Base-by-base conservation (phyloP, 2,888 invertebrate genomes). In the Netelia virgata region DNA sequence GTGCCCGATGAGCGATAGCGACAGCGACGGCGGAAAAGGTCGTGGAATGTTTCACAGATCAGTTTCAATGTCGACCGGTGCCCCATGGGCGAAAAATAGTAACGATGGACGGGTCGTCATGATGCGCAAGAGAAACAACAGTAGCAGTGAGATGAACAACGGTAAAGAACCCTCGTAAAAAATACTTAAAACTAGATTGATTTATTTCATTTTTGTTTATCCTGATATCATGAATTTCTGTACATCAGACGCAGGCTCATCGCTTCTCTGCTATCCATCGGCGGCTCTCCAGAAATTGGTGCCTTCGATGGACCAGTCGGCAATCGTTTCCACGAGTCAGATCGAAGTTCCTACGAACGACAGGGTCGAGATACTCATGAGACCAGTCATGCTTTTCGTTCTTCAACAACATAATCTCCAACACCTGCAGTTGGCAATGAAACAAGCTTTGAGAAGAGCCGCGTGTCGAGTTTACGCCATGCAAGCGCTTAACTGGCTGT, bases 401-500 rank as follows among this genome's bases (percentile, higher is more conserved):
- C 95, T 97, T 2, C 96, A 97, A 84, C 96, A 97, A 84, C 97
- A 98, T 90, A 98, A 99, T 92, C 94, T 99, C 61, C 97, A 97
- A 41, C 96, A 96, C 0, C 94, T 98, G 69, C 96, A 97, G 86
- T 95, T 97, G 83, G 97, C 97, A 59, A 98, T 99, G 97, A 97
- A 97, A 86, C 97, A 98, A 83, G 97, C 98, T 0, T 94, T 99
- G 1, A 95, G 97, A 36, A 96, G 97, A 79, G 97, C 97, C 70
- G 96, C 96, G 50, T 96, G 98, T 91, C 94, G 98, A 84, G 97
- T 98, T 89, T 96, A 97, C 94, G 97, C 98, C 1, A 96, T 99
- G 95, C 98, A 98, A 95, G 98, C 98, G 0, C 94, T 99, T 88
- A 99, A 99, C 93, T 99, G 99, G 99, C 94, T 99, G 23, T 94